Conservation (phyloP, 2,113 vertebrate genomes). For the Passer montanus region DNA sequence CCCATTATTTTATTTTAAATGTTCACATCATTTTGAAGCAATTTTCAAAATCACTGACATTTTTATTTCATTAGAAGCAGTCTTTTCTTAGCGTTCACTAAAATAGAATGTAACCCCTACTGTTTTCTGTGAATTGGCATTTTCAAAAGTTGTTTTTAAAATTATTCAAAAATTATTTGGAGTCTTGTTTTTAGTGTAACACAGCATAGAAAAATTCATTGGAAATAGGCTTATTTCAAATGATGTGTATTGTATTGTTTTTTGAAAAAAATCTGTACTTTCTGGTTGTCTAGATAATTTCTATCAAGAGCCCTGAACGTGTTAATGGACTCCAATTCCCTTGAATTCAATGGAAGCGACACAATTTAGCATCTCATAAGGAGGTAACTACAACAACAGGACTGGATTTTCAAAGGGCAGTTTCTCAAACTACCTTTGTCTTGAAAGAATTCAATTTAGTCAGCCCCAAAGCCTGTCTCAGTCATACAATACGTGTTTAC, state of each 20-base stretch:
- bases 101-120: slow-evolving; percentile 14
- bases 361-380: background rate
- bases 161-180: slow-evolving; percentile 12
- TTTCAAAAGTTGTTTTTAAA: slow-evolving; percentile 45
- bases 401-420: slow-evolving; percentile 2
- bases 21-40: slow-evolving; percentile 9
- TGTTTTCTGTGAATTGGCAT: slow-evolving; percentile 18
- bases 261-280: background rate
- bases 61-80: slow-evolving; percentile 27
- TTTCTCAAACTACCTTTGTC: slow-evolving; percentile 40
- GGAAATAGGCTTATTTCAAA: background rate
- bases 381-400: background rate
- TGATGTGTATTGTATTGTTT: background rate
- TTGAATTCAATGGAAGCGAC: background rate
- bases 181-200: background rate
- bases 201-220: background rate
- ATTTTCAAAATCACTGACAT: slow-evolving; percentile 54
- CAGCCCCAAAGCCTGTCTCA: background rate
- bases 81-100: background rate
- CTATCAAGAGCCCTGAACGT: background rate
- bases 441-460: slow-evolving; percentile 19
- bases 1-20: slow-evolving; percentile 14
- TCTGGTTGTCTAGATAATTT: background rate
- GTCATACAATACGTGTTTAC: slow-evolving; percentile 37
- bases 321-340: background rate